Evolutionary conservation across 1,140 invertebrate species (phyloP), one percentile per base, ranked within the genome.

Genomic region (Rhagoletis zephyria): DNA sequence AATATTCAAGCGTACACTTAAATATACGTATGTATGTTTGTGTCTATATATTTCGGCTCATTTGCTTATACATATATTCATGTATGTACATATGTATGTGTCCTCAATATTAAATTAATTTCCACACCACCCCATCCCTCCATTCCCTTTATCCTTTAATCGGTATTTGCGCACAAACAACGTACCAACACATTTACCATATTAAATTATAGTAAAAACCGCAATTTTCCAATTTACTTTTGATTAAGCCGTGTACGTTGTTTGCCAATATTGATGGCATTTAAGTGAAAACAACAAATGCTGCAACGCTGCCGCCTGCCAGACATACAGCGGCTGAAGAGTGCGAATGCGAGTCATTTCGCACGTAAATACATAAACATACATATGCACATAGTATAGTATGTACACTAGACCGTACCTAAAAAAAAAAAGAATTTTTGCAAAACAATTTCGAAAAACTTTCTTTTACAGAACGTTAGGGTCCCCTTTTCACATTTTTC

Each of bases 161-260:
- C 45, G 48, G 14, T 6, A 3, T 30, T 5, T 51, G 19, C 85
- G n/a, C 19, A 19, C 85, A 86, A 48, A 40, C 59, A 61, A 61
- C 30, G 14, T 60, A 86, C 85, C 59, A 61, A 86, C 59, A 65
- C 85, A 56, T 86, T 48, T 45, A 61, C 85, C 85, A 86, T 48
- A 45, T 61, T 59, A 86, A 86, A 86, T 86, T 86, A 86, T 63
- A 86, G 59, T 63, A 86, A 86, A 86, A 86, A 86, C 85, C 85
- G 85, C 85, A 86, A 86, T 86, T 86, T 86, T 86, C 85, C 85
- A 86, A 86, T 86, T 86, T 86, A 86, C 85, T 40, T 86, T 86
- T 86, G 85, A 86, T 86, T 86, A 86, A 65, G 59, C 85, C 85
- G 59, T 56, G 74, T 56, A 30, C 30, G 48, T 81, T 81, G 74